A percentile compares a stretch with the other conserved stretches of the same genome.
Conservation (phyloP, 1,140 invertebrate genomes). For the Leucophenga varia region DNA sequence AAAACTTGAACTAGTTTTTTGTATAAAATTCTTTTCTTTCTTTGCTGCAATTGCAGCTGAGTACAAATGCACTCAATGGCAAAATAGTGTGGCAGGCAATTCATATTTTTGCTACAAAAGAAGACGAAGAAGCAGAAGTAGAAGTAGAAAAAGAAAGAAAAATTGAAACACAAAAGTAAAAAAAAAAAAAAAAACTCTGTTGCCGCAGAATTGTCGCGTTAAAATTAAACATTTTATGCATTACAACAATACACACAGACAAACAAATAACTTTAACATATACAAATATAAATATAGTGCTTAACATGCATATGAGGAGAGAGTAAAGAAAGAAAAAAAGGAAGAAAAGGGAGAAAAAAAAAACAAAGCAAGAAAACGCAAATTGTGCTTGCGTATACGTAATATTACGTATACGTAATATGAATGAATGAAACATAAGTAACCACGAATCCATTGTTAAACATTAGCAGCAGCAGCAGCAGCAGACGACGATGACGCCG, state of each 20-base stretch:
- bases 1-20: slow-evolving; percentile 43
- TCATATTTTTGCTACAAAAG: no score
- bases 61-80: slow-evolving; percentile 17
- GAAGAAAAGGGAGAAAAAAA: no score
- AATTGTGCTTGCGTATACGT: slow-evolving; percentile 10
- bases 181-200: no score
- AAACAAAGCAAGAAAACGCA: no score
- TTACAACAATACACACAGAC: slow-evolving; percentile 2
- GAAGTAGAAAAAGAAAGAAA: no score
- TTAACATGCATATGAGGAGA: no score
- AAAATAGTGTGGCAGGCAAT: no score
- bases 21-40: slow-evolving; percentile 7
- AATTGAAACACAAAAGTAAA: no score
- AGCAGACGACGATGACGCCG: background rate
- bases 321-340: no score
- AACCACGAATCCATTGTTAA: slow-evolving; percentile 41
- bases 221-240: slow-evolving; percentile 40
- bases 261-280: slow-evolving; percentile 13
- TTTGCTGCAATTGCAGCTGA: slow-evolving; percentile 10
- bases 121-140: no score
- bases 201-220: no score
- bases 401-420: slow-evolving; percentile 24
- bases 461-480: slow-evolving; percentile 31
- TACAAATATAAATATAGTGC: slow-evolving; percentile 3
- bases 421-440: slow-evolving; percentile 40